phyloP scores from a whole-genome alignment of 2,113 vertebrate genomes.

The Cryptotis parvus region DNA sequence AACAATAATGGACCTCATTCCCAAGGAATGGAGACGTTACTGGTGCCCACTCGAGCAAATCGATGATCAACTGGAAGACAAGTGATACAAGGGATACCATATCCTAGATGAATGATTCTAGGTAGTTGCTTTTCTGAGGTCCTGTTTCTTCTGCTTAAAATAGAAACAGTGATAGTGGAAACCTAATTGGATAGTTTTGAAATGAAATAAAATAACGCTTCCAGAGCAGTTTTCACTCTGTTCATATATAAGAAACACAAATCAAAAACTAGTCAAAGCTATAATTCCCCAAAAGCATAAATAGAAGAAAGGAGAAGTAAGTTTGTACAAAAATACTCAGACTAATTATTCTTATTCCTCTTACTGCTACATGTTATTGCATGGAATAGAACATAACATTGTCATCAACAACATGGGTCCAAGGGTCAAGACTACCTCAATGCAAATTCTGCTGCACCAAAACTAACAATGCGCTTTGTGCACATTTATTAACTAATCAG shows the following conservation, averaged over 20 bases:
- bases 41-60: too few species aligned
- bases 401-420: background rate
- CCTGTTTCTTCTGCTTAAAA: conserved; percentile 21
- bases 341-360: too few species aligned
- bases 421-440: background rate
- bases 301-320: background rate
- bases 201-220: background rate
- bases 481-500: background rate
- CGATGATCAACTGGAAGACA: too few species aligned
- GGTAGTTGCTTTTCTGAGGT: background rate
- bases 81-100: too few species aligned
- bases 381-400: background rate
- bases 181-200: background rate
- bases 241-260: background rate
- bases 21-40: too few species aligned
- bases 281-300: background rate
- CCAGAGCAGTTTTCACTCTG: background rate
- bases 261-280: conserved; percentile 27
- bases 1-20: too few species aligned
- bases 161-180: background rate
- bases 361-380: background rate
- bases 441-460: background rate
- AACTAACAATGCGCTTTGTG: background rate
- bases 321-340: background rate
- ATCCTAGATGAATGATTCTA: background rate